Evolutionary conservation across 2,888 invertebrate species (phyloP), one percentile per base, ranked within the genome.

Genomic region (Abrostola tripartita): DNA sequence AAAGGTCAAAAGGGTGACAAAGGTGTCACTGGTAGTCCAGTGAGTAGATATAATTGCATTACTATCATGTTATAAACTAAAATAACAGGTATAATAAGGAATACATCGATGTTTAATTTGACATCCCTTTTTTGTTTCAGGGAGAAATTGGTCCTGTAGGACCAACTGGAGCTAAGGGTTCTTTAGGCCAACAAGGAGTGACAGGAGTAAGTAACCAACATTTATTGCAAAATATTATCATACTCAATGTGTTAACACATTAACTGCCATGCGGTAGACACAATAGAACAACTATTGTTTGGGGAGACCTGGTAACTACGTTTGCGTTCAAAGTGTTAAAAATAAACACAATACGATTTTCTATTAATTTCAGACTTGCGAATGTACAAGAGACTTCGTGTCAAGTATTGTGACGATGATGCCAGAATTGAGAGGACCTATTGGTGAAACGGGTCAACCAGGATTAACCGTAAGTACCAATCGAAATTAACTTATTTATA

Each of bases 361-460:
- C 4, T 4, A 24, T 24, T 1, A 24, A 24, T 58, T 68, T 47
- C 71, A 93, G 93, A 72, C 68, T 40, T 93, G 93, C 62, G 66
- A 85, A 57, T 93, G 93, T 79, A 88, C 92, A 0, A 83, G 84
- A 67, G 65, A 77, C 0, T 63, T 87, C 0, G 86, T 93, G 1
- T 88, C 89, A 12, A 82, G 66, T 37, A 65, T 93, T 12, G 55
- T 93, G 10, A 81, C 68, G 61, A 77, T 66, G 4, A 90, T 91
- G 88, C 88, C 92, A 11, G 85, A 88, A 69, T 85, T 92, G 67
- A 92, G 89, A 74, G 97, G 97, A 10, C 95, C 95, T 6, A 82
- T 79, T 0, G 97, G 97, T 35, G 87, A 59, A 5, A 61, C 61
- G 2, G 91, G 91, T 0, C 36, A 41, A 9, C 71, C 80, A 41